Percentiles rank a stretch among this genome's conserved stretches.
Conservation (phyloP, 2,113 vertebrate genomes). For the Poecile atricapillus region DNA sequence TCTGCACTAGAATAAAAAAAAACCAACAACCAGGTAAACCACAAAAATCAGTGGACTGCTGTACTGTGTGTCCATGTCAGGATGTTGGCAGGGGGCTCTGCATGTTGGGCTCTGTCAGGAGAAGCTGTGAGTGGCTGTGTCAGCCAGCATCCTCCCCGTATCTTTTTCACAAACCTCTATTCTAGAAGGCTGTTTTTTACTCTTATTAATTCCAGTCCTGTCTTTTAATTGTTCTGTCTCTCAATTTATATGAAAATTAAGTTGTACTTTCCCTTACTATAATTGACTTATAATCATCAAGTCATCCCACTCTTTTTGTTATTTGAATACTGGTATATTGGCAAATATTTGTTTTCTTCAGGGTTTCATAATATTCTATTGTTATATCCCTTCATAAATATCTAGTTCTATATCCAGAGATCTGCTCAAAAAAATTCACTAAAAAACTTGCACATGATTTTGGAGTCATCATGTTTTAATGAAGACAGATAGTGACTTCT, state of each 20-base stretch:
- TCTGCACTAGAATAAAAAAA: background rate
- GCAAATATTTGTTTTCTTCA: background rate
- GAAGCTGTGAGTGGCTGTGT: accelerated
- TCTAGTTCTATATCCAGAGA: background rate
- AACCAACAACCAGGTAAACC: background rate
- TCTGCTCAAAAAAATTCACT: background rate
- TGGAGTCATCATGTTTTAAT: background rate
- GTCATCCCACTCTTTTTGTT: background rate
- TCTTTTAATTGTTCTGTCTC: background rate
- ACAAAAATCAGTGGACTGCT: background rate
- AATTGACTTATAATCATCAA: background rate
- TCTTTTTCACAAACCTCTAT: background rate
- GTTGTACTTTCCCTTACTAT: background rate
- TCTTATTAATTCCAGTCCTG: background rate
- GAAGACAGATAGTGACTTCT: background rate
- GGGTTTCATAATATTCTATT: background rate
- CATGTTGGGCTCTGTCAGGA: too few species aligned
- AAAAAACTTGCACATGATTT: accelerated
- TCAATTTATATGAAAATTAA: background rate
- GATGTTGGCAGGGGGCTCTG: accelerated
- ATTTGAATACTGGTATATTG: background rate
- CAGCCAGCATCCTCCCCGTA: background rate
- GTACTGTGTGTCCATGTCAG: background rate
- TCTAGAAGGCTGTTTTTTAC: background rate
- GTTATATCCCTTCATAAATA: background rate